phyloP scores from a whole-genome alignment of 2,888 invertebrate genomes.

The Hermaeophaga mercurialis region DNA sequence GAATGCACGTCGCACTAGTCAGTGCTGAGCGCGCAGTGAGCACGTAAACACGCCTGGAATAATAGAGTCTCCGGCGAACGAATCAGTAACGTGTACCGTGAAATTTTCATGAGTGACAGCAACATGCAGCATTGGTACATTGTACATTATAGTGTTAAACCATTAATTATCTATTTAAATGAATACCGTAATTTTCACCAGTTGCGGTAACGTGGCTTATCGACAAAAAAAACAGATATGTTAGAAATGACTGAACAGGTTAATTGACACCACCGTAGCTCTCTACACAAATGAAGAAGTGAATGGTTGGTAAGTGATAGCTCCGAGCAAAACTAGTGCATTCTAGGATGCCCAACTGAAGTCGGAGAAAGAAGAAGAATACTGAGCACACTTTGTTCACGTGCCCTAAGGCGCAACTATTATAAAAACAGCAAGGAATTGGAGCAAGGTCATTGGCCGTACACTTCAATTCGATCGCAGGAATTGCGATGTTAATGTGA shows the following conservation, averaged over 20 bases:
- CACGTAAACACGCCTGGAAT: no score
- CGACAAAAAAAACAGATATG: no score
- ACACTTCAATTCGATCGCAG: slow-evolving; percentile 31
- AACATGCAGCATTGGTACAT: no score
- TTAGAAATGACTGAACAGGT: not conserved
- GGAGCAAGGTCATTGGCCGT: slow-evolving; percentile 54
- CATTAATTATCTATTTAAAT: no score
- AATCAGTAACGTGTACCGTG: no score
- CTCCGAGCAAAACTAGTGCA: slow-evolving; percentile 30
- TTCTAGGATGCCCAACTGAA: slow-evolving; percentile 47
- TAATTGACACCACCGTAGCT: slow-evolving; percentile 4
- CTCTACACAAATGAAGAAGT: slow-evolving; percentile 7
- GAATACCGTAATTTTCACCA: no score
- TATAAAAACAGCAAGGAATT: slow-evolving; percentile 48
- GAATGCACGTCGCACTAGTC: no score
- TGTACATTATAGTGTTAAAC: no score
- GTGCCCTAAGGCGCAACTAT: slow-evolving; percentile 41
- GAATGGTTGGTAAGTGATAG: slow-evolving; percentile 17
- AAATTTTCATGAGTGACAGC: no score
- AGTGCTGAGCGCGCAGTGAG: no score
- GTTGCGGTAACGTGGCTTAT: no score
- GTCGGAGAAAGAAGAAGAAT: slow-evolving; percentile 39
- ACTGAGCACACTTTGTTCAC: slow-evolving; percentile 46
- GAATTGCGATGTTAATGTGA: slow-evolving; percentile 10
- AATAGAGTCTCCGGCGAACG: no score